Evolutionary conservation across 2,888 invertebrate species (phyloP).

Genomic region (Spodoptera exigua): DNA sequence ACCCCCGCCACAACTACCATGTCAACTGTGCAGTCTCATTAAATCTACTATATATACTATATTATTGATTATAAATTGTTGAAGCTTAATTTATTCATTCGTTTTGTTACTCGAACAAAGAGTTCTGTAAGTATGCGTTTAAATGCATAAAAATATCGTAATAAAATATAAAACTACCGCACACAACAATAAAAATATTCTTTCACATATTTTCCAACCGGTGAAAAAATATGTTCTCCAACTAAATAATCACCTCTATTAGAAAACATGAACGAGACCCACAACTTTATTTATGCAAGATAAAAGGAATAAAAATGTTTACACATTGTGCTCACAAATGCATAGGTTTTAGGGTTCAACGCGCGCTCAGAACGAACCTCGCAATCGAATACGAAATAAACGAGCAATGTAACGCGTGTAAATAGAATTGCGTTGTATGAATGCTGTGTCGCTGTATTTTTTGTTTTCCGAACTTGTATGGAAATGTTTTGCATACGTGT

Average conservation of each 20-base stretch:
- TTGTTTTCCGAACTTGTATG: constrained; percentile 33
- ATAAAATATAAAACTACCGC: too few relatives aligned
- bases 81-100: too few relatives aligned
- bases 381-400: constrained; percentile 50
- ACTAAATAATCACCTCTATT: constrained; percentile 43
- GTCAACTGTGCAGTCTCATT: too few relatives aligned
- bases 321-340: constrained; percentile 57
- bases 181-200: constrained; percentile 9
- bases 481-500: constrained; percentile 38
- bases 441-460: constrained; percentile 29
- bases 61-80: too few relatives aligned
- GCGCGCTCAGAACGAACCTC: constrained; percentile 34
- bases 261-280: constrained; percentile 43
- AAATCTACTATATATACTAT: too few relatives aligned
- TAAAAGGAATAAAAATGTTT: constrained; percentile 53
- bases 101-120: too few relatives aligned
- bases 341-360: constrained; percentile 57
- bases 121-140: too few relatives aligned
- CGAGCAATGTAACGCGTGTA: constrained; percentile 44
- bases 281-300: constrained; percentile 51
- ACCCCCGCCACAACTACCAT: too few relatives aligned
- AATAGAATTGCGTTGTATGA: constrained; percentile 50
- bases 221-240: constrained; percentile 25
- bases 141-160: too few relatives aligned
- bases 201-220: constrained; percentile 10